phyloP scores from a whole-genome alignment of 2,797 vertebrate genomes.

The Sphenodon punctatus region DNA sequence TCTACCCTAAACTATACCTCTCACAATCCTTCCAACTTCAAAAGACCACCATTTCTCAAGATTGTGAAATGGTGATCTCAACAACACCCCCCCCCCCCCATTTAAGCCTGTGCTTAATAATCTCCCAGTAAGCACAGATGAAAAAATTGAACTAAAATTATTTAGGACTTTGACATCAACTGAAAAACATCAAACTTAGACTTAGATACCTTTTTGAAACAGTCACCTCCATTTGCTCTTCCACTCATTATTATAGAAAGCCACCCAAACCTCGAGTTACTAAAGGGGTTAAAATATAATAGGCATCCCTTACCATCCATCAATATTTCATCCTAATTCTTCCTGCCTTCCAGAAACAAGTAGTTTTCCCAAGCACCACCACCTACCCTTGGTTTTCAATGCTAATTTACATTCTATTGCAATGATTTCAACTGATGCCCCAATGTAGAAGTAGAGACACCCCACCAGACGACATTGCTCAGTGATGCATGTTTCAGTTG shows the following conservation, averaged over 20 bases:
- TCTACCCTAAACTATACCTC: background rate
- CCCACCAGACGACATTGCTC: background rate
- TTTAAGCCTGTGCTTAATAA: background rate
- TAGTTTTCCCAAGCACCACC: background rate
- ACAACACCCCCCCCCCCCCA: too few relatives aligned
- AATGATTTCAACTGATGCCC: constrained; percentile 38
- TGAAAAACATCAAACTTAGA: background rate
- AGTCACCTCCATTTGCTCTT: background rate
- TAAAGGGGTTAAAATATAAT: background rate
- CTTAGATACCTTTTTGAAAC: background rate
- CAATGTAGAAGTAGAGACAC: background rate
- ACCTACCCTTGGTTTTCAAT: background rate
- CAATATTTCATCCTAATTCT: rapidly evolving
- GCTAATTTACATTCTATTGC: constrained; percentile 23
- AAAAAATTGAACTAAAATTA: background rate
- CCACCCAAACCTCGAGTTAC: background rate
- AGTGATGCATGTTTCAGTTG: constrained; percentile 31
- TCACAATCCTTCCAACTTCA: background rate
- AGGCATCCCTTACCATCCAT: background rate
- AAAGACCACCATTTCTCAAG: too few relatives aligned
- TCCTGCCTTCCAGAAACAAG: background rate
- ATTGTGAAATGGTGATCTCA: too few relatives aligned
- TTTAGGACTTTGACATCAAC: background rate
- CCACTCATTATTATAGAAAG: background rate
- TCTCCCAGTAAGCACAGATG: background rate